A percentile compares a stretch with the other conserved stretches of the same genome.
Conservation (phyloP, 2,797 vertebrate species). For the Emydoidea blandingii region DNA sequence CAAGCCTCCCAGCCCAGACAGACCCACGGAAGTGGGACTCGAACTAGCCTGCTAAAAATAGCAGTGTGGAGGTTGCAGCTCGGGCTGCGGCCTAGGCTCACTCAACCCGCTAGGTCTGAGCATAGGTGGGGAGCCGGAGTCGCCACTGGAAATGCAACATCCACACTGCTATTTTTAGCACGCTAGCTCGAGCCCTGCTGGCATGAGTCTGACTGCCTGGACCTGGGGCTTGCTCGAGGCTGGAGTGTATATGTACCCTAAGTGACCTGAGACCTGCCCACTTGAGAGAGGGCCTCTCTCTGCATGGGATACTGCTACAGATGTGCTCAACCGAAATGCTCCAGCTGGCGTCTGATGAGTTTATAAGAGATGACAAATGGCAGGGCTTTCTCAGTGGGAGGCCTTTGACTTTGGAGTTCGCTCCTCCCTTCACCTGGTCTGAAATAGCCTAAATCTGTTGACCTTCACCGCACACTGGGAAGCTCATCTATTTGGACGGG, state of each 20-base stretch:
- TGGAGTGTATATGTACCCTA: background rate
- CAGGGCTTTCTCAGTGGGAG: background rate
- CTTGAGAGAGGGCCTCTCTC: background rate
- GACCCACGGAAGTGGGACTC: background rate
- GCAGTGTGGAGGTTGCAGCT: background rate
- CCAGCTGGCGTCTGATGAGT: accelerated
- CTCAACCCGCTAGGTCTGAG: background rate
- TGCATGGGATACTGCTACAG: accelerated
- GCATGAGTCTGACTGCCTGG: background rate
- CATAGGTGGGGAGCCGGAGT: background rate
- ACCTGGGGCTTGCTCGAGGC: background rate
- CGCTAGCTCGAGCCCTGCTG: background rate
- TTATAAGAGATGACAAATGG: background rate
- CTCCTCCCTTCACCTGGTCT: accelerated
- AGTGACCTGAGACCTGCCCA: accelerated
- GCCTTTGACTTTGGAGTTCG: accelerated
- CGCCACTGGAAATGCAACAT: background rate
- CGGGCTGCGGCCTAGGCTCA: background rate
- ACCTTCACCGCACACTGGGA: background rate
- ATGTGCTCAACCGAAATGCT: accelerated
- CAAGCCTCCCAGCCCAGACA: background rate
- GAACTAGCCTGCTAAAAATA: no score
- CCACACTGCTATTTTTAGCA: background rate
- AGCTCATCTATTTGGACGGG: accelerated
- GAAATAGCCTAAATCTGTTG: background rate